Evolutionary conservation across 2,888 invertebrate genomes (phyloP), one percentile per base, ranked within the genome.

Genomic region (Ariolimax columbianus): DNA sequence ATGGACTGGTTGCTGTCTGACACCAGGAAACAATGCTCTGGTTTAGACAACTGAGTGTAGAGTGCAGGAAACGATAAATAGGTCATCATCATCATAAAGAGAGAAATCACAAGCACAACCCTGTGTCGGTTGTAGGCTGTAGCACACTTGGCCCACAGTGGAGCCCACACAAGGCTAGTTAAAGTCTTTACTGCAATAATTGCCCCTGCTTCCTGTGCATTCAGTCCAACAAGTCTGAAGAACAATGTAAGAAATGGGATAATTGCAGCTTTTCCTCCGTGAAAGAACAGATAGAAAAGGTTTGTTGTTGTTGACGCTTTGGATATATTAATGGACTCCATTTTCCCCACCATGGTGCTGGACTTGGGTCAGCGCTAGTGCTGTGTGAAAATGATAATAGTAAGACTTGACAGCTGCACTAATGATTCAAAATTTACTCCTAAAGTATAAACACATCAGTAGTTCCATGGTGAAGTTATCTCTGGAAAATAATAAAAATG

Each of bases 211-310:
- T 93, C 90, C 36, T 90, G 89, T 11, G 93, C 92, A 51, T 90
- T 89, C 43, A 93, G 88, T 66, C 93, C 93, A 17, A 93, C 87
- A 9, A 90, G 86, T 72, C 92, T 90, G 73, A 92, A 89, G 87
- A 91, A 93, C 38, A 93, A 86, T 19, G 93, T 90, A 66, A 93
- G 88, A 82, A 93, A 93, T 72, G 93, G 93, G 36, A 93, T 85
- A 11, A 93, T 87, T 68, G 91, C 91, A 43, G 92, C 91, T 86
- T 92, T 92, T 68, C 91, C 91, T 14, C 91, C 92, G 72, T 91
- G 88, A 73, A 91, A 90, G 51, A 91, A 90, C 82, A 92, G 89
- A 83, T 90, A 89, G 85, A 91, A 92, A 38, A 91, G 73, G 84
- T 92, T 92, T 83, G 91, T 91, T 51, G 90, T 80, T 33, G 91